These are phyloP conservation scores for Antennarius striatus DNA, from an alignment of 2,113 vertebrate genomes.

Conservation along the genomic window DNA sequence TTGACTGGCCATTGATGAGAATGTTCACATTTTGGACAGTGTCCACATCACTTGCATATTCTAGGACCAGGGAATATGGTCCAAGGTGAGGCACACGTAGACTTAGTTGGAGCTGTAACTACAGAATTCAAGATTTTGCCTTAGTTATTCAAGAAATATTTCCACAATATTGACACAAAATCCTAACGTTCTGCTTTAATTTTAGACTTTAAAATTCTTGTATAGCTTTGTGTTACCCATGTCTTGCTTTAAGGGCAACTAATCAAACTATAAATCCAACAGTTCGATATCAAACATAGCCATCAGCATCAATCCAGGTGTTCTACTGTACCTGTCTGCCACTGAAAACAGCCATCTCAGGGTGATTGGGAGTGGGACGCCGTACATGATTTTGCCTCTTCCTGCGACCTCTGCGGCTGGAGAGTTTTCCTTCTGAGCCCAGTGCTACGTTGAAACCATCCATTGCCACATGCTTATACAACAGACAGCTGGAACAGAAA, in stretches of 20 bases:
- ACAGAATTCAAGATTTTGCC: not conserved
- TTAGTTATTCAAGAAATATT: not conserved
- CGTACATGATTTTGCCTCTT: constrained; percentile 70
- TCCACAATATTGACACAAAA: not conserved
- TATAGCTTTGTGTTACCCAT: not conserved
- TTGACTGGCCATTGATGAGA: constrained; percentile 61
- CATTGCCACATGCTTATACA: constrained; percentile 89
- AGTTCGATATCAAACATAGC: not conserved
- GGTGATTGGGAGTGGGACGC: constrained; percentile 78
- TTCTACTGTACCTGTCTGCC: constrained; percentile 79
- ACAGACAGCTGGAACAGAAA: constrained; percentile 83
- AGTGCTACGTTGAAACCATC: constrained; percentile 83
- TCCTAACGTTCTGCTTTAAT: not conserved
- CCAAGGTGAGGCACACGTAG: constrained; percentile 81
- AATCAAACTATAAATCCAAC: not conserved
- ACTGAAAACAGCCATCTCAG: constrained; percentile 82
- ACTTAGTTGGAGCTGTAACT: constrained; percentile 83
- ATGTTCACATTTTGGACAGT: constrained; percentile 76
- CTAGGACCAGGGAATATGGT: constrained; percentile 84
- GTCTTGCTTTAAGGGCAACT: not conserved
- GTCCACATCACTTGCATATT: constrained; percentile 84
- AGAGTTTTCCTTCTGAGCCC: constrained; percentile 78
- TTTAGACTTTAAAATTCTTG: not conserved
- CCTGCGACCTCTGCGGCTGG: constrained; percentile 59
- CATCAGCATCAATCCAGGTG: not conserved